Base-by-base conservation (phyloP, 2,888 invertebrate genomes). In the Dascillus cervinus region DNA sequence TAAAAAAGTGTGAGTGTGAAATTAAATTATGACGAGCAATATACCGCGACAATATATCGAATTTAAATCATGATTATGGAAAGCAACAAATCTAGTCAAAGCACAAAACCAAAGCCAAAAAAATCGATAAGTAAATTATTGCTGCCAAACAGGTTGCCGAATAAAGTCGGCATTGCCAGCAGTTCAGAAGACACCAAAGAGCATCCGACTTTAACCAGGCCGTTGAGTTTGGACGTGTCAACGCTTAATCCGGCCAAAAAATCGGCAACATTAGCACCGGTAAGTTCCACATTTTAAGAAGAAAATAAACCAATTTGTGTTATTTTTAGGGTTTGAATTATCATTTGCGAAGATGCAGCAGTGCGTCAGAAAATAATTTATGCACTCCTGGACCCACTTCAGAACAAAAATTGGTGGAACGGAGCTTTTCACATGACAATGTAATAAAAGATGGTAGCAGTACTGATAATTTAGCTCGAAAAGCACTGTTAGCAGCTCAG, bases 401-500 rank as follows among this genome's bases (percentile, higher is more conserved):
- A n/a, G 34, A 34, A 10, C 10, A 48, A 13, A 53, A 55, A 25
- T 45, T 31, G 24, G 53, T 53, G 30, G 64, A 64, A 38, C 56
- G 56, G 42, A 53, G 57, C 44, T 44, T 59, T 24, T 64, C 64
- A 9, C 64, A 64, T 37, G 64, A 64, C 35, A 61, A 61, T 30
- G 54, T 64, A 13, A 42, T 63, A 22, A 53, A 48, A 33, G 58
- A 57, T 43, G 50, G 53, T 49, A 40, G 37, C 17, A 71, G 72
- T 52, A 76, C 78, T 52, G 79, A 81, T 55, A 80, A 79, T 58
- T 69, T 82, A 53, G 84, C 79, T 17, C 72, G 79, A 42, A 81
- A 83, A 55, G 77, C 84, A 13, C 62, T 86, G 44, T 72, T 86
- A 53, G 83, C 84, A 22, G 85, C 85, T 39, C 83, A 85, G 64